Base-by-base conservation (phyloP, 64 coral and sea anemone species). In the Pocillopora verrucosa region DNA sequence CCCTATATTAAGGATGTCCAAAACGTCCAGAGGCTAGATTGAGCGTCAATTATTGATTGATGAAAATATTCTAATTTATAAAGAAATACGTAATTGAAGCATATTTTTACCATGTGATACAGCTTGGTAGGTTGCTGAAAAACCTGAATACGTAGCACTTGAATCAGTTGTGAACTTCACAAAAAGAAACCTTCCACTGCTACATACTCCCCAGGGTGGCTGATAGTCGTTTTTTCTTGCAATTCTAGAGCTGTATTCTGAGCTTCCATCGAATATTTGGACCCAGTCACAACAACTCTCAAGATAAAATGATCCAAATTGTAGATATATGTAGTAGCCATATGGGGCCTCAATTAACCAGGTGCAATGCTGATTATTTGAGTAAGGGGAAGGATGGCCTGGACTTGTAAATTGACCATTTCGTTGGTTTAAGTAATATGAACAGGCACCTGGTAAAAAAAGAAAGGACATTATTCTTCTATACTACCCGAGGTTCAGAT, bases 301-400 rank as follows among this genome's bases (percentile, higher is more conserved):
- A 75, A 75, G 73, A 36, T 36, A 6, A 75, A 75, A 75, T 75
- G 73, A 75, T 36, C 73, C 16, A 36, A 75, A 75, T 35, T 75
- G 26, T 36, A 75, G 26, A 75, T 75, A 75, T 36, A 75, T 75
- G 16, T 75, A 75, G 11, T 75, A 34, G 11, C 73, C 73, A 75
- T 14, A 34, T 36, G 73, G 73, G 36, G 73, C 73, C 73, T 75
- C 73, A 17, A 75, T 45, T 45, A 45, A 6, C 41, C 41, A 45
- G 41, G 41, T 45, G 41, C 41, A 45, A 45, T 45, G 6, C 41
- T 3, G 6, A 6, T 45, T 69, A 69, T 69, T n/a, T 69, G 16
- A 9, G 65, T 69, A 69, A 9, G 9, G 16, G 19, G 2, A 20
- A 69, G 65, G 65, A 17, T 69, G 22, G 65, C 22, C 22, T 69